Evolutionary conservation across 2,888 invertebrate genomes (phyloP).

Genomic region (Drosophila mercatorum): DNA sequence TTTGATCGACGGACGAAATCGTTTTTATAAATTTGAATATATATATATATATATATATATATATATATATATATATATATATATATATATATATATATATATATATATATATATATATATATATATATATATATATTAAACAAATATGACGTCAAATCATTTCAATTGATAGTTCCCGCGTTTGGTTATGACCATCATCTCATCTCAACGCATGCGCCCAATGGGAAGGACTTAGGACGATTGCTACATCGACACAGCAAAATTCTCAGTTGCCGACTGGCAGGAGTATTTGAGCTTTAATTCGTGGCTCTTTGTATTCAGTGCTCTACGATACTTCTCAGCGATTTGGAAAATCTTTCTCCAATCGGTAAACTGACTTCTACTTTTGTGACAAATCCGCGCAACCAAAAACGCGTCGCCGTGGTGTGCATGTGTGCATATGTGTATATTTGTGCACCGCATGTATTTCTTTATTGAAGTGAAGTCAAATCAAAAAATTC

Average conservation of each 20-base stretch:
- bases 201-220: conserved; percentile 43
- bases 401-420: conserved; percentile 24
- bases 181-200: conserved; percentile 14
- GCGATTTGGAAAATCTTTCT: conserved; percentile 50
- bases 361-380: conserved; percentile 34
- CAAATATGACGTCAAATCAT: background rate
- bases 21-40: background rate
- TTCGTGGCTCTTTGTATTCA: conserved; percentile 39
- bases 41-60: no score
- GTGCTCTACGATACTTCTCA: conserved; percentile 62
- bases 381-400: conserved; percentile 43
- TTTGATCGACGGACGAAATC: conserved; percentile 44
- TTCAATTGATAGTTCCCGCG: conserved; percentile 22
- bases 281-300: conserved; percentile 39
- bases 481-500: conserved; percentile 44
- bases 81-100: no score
- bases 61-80: no score
- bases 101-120: no score
- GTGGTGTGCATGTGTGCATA: conserved; percentile 13
- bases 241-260: conserved; percentile 28
- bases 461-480: background rate
- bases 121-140: no score
- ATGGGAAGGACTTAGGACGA: conserved; percentile 50
- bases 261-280: conserved; percentile 13
- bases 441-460: conserved; percentile 3